Base-by-base conservation (phyloP, 2,888 invertebrate species). In the Temnothorax rugatulus region DNA sequence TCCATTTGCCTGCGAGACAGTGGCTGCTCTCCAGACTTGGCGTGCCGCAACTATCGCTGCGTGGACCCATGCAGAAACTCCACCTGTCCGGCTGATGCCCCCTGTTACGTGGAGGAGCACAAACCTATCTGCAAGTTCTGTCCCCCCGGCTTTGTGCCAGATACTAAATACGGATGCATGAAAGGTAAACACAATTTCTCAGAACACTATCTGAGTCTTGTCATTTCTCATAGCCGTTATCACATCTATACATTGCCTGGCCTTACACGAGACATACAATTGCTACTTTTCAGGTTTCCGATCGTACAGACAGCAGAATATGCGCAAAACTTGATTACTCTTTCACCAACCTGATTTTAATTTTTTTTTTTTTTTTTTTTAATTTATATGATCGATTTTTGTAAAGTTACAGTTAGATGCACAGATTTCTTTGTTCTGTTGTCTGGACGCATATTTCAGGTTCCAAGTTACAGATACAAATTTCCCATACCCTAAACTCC, bases 51-150 rank as follows among this genome's bases (percentile, higher is more conserved):
- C 95, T 98, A 97, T 95, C 97, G 97, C 95, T 98, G 98, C 95
- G 97, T 98, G 95, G 98, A 98, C 95, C 98, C 98, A 91, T 98
- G 98, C 96, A 96, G 96, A 95, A 97, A 97, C 94, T 97, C 97
- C 94, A 97, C 97, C 95, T 98, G 98, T 95, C 97, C 97, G 93
- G 96, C 96, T 92, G 97, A 97, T 94, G 97, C 98, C 91, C 98
- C 98, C 93, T 99, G 99, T 96, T 97, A 97, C 95, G 98, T 98
- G 93, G 98, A 98, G 96, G 98, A 98, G 95, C 99, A 99, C 96
- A 98, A 97, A 96, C 97, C 98, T 92, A 97, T 98, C 95, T 99
- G 99, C 97, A 98, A 98, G 97, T 98, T 98, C 97, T 99, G 99
- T 96, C 98, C 98, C 95, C 96, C 97, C 95, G 99, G 98, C 96